Evolutionary conservation across 1,140 invertebrate species (phyloP), one percentile per base, ranked within the genome.

Genomic region (Pinna nobilis): DNA sequence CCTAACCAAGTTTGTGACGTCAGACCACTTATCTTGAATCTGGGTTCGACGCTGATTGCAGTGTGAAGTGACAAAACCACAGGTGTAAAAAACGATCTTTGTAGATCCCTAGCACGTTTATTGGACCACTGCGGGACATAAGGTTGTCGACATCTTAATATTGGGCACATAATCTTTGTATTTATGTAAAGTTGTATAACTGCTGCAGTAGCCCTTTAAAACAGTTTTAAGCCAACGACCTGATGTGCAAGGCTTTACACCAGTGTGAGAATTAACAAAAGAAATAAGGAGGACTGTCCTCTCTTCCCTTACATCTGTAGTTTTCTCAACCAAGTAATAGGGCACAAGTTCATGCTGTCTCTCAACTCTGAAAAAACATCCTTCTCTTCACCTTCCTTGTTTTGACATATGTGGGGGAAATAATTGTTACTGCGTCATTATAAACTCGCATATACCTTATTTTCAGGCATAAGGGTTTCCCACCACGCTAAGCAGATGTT

Each of bases 141-240:
- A n/a, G n/a, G n/a, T n/a, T n/a, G n/a, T n/a, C n/a, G n/a, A n/a
- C n/a, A n/a, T n/a, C n/a, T n/a, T n/a, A n/a, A n/a, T n/a, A n/a
- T n/a, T n/a, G n/a, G n/a, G n/a, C n/a, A n/a, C n/a, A n/a, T n/a
- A n/a, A n/a, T n/a, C n/a, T n/a, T n/a, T n/a, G n/a, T n/a, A n/a
- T n/a, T n/a, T n/a, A n/a, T n/a, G n/a, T n/a, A n/a, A n/a, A n/a
- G n/a, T n/a, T n/a, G n/a, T n/a, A n/a, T n/a, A n/a, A n/a, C n/a
- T n/a, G n/a, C n/a, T n/a, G n/a, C n/a, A n/a, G n/a, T n/a, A n/a
- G n/a, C n/a, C n/a, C 6, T 13, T 23, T 53, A 76, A 64, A 23
- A 69, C 59, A 41, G 20, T 37, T 68, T 65, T 75, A 30, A 75
- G 63, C 67, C 60, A 70, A 18, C 66, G n/a, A 20, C 49, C 25